Percentiles rank a stretch among this genome's conserved stretches.
phyloP scores from a whole-genome alignment of 2,113 vertebrate genomes.

The Phalacrocorax aristotelis region DNA sequence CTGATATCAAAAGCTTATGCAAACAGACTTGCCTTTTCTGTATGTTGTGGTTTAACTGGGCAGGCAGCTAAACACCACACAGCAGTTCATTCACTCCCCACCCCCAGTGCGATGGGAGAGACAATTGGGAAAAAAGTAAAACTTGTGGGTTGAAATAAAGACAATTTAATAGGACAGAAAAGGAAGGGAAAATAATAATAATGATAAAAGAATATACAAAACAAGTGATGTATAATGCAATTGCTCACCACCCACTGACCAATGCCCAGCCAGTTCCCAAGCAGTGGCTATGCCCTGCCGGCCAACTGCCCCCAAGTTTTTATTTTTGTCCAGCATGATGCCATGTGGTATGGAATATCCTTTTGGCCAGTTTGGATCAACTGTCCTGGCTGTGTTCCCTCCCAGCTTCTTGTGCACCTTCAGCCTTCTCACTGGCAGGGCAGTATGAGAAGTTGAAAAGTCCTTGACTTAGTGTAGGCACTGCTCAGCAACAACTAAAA shows the following conservation, averaged over 20 bases:
- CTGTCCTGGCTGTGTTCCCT: neutral
- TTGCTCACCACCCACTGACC: neutral
- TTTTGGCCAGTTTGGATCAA: neutral
- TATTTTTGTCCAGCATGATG: neutral
- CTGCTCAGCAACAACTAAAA: neutral
- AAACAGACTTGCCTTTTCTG: neutral
- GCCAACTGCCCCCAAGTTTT: neutral
- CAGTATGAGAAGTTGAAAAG: neutral
- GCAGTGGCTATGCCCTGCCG: neutral
- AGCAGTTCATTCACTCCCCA: neutral
- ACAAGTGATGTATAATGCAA: neutral
- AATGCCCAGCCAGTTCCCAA: neutral
- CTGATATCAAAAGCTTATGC: neutral
- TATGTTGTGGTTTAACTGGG: neutral
- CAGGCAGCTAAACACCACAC: neutral
- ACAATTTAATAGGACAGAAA: neutral
- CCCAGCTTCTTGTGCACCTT: neutral
- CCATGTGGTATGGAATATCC: neutral
- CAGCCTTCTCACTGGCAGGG: neutral
- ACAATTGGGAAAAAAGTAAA: neutral
- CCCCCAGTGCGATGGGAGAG: neutral
- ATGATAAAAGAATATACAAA: neutral
- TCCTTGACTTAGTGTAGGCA: neutral
- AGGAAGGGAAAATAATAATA: neutral
- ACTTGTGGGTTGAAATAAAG: neutral